A percentile compares a stretch with the other conserved stretches of the same genome.
Conservation (phyloP, 2,113 vertebrate species). For the Aythya baeri region DNA sequence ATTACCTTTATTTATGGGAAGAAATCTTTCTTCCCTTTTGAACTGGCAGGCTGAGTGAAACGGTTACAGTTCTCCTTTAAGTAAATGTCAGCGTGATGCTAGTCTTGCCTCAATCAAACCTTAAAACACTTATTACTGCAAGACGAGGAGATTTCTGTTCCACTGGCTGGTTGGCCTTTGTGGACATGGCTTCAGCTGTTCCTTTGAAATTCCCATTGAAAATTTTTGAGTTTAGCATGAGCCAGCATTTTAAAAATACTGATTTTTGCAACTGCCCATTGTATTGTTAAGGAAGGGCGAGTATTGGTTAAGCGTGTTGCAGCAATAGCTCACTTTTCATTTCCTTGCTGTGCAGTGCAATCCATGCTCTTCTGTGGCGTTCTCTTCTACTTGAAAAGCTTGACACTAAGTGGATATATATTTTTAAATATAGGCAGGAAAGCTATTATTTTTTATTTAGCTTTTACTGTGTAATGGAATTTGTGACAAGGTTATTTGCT, state of each 20-base stretch:
- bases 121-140: neutral
- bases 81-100: neutral
- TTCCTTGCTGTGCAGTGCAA: neutral
- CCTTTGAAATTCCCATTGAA: neutral
- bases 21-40: neutral
- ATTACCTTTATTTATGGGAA: slow-evolving; percentile 40
- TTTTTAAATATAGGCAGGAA: slow-evolving; percentile 79
- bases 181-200: neutral
- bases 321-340: slow-evolving; percentile 28
- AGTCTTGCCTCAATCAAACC: neutral
- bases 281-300: neutral
- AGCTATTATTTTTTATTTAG: slow-evolving; percentile 84
- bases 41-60: neutral
- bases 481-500: slow-evolving; percentile 83
- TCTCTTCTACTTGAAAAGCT: slow-evolving; percentile 71
- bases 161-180: neutral
- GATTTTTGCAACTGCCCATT: neutral
- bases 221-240: neutral
- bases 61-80: slow-evolving; percentile 7
- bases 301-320: neutral
- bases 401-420: slow-evolving; percentile 81
- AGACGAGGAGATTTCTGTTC: neutral
- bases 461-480: slow-evolving; percentile 81
- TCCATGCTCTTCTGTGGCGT: slow-evolving; percentile 38
- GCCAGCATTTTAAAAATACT: neutral